Conservation (phyloP, 2,113 vertebrate genomes). For the Psettodes erumei region DNA sequence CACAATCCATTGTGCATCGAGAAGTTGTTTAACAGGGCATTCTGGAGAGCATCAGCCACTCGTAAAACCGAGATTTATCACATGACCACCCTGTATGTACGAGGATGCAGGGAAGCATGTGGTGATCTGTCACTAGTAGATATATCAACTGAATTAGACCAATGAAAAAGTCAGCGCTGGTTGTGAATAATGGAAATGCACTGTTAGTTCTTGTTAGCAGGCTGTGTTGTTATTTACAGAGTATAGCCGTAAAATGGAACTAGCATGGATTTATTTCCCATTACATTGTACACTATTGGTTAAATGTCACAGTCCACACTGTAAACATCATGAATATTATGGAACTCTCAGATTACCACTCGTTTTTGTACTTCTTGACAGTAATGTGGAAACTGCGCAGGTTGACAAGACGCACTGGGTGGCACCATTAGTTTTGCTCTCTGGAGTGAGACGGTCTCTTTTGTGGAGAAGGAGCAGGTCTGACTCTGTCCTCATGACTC, state of each 20-base stretch:
- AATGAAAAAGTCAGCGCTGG: not conserved
- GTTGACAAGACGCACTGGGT: not conserved
- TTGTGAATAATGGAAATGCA: not conserved
- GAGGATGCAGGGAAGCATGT: not conserved
- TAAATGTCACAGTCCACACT: not conserved
- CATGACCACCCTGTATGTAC: not conserved
- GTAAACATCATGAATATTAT: not conserved
- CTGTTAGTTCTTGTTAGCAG: not conserved
- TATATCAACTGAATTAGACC: not conserved
- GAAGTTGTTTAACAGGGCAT: conserved; percentile 32
- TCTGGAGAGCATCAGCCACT: conserved; percentile 20
- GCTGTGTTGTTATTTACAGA: not conserved
- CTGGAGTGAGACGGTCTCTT: not conserved
- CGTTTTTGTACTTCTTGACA: not conserved
- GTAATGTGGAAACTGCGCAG: not conserved
- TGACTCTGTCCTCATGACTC: not conserved
- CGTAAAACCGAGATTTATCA: conserved; percentile 24
- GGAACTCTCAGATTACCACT: not conserved
- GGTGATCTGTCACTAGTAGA: not conserved
- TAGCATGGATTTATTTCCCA: not conserved
- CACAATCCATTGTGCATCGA: conserved; percentile 24
- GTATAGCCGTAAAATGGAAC: not conserved
- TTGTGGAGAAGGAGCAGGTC: not conserved
- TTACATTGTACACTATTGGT: not conserved
- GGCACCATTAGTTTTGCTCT: not conserved